Conservation (phyloP, 2,888 invertebrate species). For the Acrocera orbiculus region DNA sequence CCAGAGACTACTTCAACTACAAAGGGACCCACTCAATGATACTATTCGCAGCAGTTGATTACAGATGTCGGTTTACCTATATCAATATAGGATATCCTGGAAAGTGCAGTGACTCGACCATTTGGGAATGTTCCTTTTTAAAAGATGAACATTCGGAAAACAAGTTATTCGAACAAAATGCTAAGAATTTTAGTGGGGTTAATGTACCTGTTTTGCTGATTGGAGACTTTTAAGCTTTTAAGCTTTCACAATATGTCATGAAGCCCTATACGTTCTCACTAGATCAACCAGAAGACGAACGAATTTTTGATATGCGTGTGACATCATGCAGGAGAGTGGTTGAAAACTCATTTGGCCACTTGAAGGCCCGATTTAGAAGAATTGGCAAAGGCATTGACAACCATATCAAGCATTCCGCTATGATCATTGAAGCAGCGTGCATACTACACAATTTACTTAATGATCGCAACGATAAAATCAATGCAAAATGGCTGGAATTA, state of each 20-base stretch:
- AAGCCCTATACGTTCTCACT: too few relatives aligned
- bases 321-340: not conserved
- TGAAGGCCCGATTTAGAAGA: conserved; percentile 1
- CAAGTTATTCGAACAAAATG: not conserved
- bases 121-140: not conserved
- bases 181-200: not conserved
- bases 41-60: not conserved
- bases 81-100: not conserved
- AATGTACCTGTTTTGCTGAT: not conserved
- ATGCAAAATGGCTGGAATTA: not conserved
- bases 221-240: too few relatives aligned
- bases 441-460: conserved; percentile 1
- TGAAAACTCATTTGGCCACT: not conserved
- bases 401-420: not conserved
- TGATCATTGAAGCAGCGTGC: conserved; percentile 1
- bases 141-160: not conserved
- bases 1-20: not conserved
- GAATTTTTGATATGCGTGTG: not conserved
- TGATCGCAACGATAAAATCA: not conserved
- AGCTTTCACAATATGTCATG: too few relatives aligned
- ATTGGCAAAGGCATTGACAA: not conserved
- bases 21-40: not conserved
- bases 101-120: not conserved
- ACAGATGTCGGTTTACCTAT: not conserved
- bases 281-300: not conserved